Evolutionary conservation across 2,113 vertebrate genomes (phyloP), one percentile per base, ranked within the genome.

Genomic region (Garra rufa): DNA sequence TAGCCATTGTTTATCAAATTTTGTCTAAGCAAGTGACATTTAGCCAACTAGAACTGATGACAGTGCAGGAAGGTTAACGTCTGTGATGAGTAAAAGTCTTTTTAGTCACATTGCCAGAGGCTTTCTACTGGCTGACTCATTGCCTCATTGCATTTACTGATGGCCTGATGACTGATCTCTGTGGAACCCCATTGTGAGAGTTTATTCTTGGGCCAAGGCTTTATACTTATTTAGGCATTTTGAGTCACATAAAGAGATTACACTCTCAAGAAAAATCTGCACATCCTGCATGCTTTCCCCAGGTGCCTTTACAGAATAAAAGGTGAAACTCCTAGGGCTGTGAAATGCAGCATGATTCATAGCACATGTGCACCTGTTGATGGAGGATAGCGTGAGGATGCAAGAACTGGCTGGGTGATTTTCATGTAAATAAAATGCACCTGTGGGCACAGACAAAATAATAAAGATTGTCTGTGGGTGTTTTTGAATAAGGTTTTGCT

Each of bases 231-330:
- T 84, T 76, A 41, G 50, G 59, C 87, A 63, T 41, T 30, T 52
- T 89, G 88, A 91, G 44, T 92, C 91, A 88, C 70, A 4, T 21
- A 9, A 43, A 65, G 57, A 14, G 43, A 88, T 86, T 15, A 55
- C 76, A 87, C 85, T 85, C 84, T 69, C 41, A 30, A 41, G 24
- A 43, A 24, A 9, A 61, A 19, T 10, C n/a, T 63, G 9, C 61
- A 75, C 80, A 28, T 86, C 43, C 43, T 73, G 34, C 67, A 67
- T 52, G 59, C 52, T 50, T 84, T 67, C 67, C 76, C 87, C 2
- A 87, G 69, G 19, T 83, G 73, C 85, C 83, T 63, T 81, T 52
- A 82, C 28, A 80, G 71, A 21, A 26, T 19, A 38, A 76, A 52
- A 26, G 55, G 13, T 61, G 34, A 79, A 79, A 44, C 55, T 63